A percentile compares a stretch with the other conserved stretches of the same genome.
Evolutionary conservation across 2,113 vertebrate species (phyloP).

Genomic region (Lipophrys pholis): DNA sequence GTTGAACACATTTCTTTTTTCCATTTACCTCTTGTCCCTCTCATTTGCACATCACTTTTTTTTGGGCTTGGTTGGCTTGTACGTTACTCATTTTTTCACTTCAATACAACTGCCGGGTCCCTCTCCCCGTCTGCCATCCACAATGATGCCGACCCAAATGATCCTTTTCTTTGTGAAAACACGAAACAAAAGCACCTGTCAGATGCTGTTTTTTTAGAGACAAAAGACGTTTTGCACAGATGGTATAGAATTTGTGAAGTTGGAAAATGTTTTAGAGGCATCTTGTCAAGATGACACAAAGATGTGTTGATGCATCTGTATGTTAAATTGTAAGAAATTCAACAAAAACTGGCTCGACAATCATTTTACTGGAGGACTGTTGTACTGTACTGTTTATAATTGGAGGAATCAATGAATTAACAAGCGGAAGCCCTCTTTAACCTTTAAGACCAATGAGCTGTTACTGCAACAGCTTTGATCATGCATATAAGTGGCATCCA

Average conservation of each 20-base stretch:
- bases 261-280: neutral
- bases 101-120: neutral
- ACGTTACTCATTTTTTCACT: neutral
- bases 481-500: too few species aligned
- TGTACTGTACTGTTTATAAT: too few species aligned
- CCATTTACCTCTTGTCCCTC: neutral
- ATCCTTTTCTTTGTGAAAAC: neutral
- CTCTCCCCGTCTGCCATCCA: neutral
- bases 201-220: neutral
- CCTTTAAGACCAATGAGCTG: too few species aligned
- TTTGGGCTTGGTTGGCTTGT: neutral
- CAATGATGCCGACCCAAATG: neutral
- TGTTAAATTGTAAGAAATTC: too few species aligned
- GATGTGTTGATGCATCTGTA: too few species aligned
- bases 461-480: too few species aligned
- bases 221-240: neutral
- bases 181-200: neutral
- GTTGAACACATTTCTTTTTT: constrained; percentile 4
- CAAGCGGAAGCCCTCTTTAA: too few species aligned
- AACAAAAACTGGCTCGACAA: too few species aligned
- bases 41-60: constrained; percentile 6
- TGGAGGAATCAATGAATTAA: too few species aligned
- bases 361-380: too few species aligned
- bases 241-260: neutral
- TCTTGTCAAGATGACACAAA: too few species aligned